A percentile compares a stretch with the other conserved stretches of the same genome.
Conservation (phyloP, 2,888 invertebrate species). For the Drosophila neotestacea region DNA sequence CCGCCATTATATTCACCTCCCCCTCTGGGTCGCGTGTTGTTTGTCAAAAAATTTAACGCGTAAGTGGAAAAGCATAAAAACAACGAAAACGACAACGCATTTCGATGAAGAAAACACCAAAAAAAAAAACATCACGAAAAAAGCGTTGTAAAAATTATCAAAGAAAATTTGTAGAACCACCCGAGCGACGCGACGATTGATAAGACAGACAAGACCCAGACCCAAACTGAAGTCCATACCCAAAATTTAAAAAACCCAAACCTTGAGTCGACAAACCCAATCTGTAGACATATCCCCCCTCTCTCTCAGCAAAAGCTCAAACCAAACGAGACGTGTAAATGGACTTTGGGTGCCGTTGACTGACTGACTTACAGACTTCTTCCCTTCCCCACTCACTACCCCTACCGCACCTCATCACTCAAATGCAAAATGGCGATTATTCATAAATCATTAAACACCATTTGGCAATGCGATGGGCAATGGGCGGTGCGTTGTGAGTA, state of each 20-base stretch:
- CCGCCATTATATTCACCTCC: background rate
- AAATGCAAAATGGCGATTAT: conserved; percentile 84
- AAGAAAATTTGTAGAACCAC: conserved; percentile 64
- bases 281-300: conserved; percentile 19
- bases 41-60: conserved; percentile 75
- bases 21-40: conserved; percentile 53
- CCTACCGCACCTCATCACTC: conserved; percentile 51
- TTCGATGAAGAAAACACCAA: conserved; percentile 43
- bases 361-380: conserved; percentile 65
- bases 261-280: conserved; percentile 10
- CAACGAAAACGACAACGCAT: conserved; percentile 26
- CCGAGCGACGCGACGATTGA: conserved; percentile 63
- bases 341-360: conserved; percentile 72
- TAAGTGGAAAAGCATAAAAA: conserved; percentile 69
- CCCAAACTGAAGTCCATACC: background rate
- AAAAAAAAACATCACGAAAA: conserved; percentile 25
- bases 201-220: conserved; percentile 47
- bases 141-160: conserved; percentile 70
- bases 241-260: conserved; percentile 3
- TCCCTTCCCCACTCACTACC: conserved; percentile 12
- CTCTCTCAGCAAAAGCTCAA: background rate
- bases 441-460: conserved; percentile 85
- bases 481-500: conserved; percentile 14
- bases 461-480: conserved; percentile 70
- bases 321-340: conserved; percentile 71